phyloP scores from a whole-genome alignment of 2,113 vertebrate species.

The Microtus oregoni region DNA sequence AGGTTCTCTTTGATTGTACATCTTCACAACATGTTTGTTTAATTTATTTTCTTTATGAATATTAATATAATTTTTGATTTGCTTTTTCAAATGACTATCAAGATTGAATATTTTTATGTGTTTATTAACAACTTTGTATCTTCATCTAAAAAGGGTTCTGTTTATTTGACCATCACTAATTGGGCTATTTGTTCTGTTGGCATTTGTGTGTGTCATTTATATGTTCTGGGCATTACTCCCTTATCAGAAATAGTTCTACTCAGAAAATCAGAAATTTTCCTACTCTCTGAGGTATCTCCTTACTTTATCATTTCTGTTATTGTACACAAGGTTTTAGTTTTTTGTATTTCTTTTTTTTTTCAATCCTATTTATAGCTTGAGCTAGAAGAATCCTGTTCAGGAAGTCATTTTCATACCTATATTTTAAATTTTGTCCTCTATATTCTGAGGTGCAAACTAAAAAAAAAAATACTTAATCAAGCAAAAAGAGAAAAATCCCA shows the following conservation, averaged over 20 bases:
- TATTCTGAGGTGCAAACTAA: not conserved
- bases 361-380: not conserved
- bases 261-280: not conserved
- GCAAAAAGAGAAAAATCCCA: not conserved
- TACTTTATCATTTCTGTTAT: not conserved
- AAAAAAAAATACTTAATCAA: not conserved
- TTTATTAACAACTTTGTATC: not conserved
- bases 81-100: not conserved
- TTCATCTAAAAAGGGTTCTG: not conserved
- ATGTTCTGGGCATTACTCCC: not conserved
- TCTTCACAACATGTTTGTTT: not conserved
- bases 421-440: not conserved
- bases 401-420: not conserved
- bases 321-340: not conserved
- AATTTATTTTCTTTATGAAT: not conserved
- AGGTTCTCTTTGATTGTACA: not conserved
- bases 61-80: not conserved
- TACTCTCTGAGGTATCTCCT: not conserved
- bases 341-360: not conserved
- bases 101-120: not conserved
- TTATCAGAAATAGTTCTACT: not conserved
- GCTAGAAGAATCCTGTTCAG: not conserved
- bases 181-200: not conserved
- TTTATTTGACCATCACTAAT: not conserved
- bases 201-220: not conserved